phyloP scores from a whole-genome alignment of 1,140 invertebrate genomes.

The Bombyx mandarina region DNA sequence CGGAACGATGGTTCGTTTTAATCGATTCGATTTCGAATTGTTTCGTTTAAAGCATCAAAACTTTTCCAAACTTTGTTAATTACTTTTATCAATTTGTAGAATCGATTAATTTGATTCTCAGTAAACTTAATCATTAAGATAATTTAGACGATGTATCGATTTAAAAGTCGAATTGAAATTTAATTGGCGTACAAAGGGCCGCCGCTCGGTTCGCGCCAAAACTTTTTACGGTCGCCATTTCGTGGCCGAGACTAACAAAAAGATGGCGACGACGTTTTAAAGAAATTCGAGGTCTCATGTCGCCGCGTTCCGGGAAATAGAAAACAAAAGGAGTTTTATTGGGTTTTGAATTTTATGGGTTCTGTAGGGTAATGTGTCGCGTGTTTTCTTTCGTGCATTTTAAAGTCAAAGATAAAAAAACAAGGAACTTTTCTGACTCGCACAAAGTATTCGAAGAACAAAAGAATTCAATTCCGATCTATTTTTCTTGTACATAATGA shows the following conservation, averaged over 20 bases:
- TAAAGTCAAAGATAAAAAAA: too few species aligned
- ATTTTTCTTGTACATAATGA: too few species aligned
- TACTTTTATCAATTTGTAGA: neutral
- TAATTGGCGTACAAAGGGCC: slow-evolving; percentile 7
- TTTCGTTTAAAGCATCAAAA: neutral
- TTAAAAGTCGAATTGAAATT: slow-evolving; percentile 1
- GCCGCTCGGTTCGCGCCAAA: slow-evolving; percentile 2
- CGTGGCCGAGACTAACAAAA: slow-evolving; percentile 6
- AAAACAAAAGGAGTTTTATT: neutral
- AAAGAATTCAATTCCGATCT: too few species aligned
- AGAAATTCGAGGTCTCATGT: slow-evolving; percentile 14
- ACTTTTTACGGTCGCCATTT: slow-evolving; percentile 4
- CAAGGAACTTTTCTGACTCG: too few species aligned
- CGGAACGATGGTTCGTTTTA: neutral
- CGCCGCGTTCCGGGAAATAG: slow-evolving; percentile 14
- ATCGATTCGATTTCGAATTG: neutral
- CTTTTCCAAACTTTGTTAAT: neutral
- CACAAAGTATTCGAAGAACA: too few species aligned
- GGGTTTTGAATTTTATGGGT: neutral
- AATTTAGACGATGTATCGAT: neutral
- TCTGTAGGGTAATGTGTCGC: neutral
- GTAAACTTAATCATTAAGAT: neutral
- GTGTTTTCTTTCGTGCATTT: too few species aligned
- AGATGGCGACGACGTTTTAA: slow-evolving; percentile 11
- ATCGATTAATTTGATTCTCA: neutral